phyloP scores from a whole-genome alignment of 2,888 invertebrate species.

The Bimastos eiseni region DNA sequence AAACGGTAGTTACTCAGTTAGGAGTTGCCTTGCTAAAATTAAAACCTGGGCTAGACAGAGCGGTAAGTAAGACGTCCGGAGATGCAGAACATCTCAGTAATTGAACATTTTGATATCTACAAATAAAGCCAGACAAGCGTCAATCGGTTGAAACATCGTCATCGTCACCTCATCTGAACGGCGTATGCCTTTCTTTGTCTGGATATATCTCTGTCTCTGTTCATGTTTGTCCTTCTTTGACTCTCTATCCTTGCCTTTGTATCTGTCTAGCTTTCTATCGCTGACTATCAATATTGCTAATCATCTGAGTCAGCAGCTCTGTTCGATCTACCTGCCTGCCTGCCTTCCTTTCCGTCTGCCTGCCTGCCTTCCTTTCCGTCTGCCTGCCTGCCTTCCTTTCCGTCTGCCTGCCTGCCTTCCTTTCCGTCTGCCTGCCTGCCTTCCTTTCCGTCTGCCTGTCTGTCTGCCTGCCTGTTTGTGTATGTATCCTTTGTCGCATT shows the following conservation, averaged over 20 bases:
- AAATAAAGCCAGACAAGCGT: neutral
- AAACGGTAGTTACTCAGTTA: neutral
- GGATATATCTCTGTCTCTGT: neutral
- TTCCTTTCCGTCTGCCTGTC: too few species aligned
- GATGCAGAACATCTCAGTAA: neutral
- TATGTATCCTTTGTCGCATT: neutral
- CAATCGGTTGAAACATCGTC: neutral
- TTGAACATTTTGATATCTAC: neutral
- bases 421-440: too few species aligned
- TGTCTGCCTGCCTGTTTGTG: too few species aligned
- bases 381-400: too few species aligned
- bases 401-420: too few species aligned
- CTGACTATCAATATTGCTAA: neutral
- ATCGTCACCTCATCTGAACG: neutral
- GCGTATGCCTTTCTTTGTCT: neutral
- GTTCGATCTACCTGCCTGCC: too few species aligned
- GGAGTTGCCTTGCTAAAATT: neutral
- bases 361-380: too few species aligned
- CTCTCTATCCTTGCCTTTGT: neutral
- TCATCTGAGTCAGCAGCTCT: neutral
- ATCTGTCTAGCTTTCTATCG: neutral
- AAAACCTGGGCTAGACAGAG: neutral
- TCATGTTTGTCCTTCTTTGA: neutral
- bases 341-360: too few species aligned
- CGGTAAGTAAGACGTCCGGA: neutral